phyloP scores from a whole-genome alignment of 2,797 vertebrate species.

The Leuciscus waleckii region DNA sequence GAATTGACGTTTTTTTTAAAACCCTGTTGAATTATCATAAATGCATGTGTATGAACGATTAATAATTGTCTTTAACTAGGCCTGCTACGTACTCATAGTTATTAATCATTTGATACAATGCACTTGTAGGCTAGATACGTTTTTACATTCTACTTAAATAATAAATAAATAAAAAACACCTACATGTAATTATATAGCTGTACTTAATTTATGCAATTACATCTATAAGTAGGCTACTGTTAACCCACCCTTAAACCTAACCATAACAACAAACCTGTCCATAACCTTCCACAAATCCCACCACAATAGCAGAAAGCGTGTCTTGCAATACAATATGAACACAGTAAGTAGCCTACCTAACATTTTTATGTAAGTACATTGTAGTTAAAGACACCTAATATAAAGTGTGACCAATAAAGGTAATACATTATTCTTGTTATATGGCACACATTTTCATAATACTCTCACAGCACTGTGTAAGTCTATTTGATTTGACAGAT shows the following conservation, averaged over 20 bases:
- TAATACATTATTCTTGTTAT: too few species aligned
- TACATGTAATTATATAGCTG: not conserved
- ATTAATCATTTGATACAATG: not conserved
- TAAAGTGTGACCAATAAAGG: not conserved
- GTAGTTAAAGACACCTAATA: not conserved
- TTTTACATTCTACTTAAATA: not conserved
- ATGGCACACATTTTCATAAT: too few species aligned
- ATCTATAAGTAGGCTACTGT: not conserved
- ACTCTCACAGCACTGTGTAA: not conserved
- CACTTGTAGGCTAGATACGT: not conserved
- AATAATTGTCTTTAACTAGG: not conserved
- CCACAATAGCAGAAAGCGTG: too few species aligned
- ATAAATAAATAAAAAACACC: not conserved
- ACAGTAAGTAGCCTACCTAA: not conserved
- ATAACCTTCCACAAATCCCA: not conserved
- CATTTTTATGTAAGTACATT: not conserved
- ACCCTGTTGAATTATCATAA: not conserved
- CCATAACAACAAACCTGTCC: not conserved
- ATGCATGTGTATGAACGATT: not conserved
- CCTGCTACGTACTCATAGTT: not conserved
- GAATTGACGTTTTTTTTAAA: not conserved
- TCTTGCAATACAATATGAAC: not conserved
- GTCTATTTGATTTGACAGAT: too few species aligned
- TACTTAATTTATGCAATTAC: not conserved
- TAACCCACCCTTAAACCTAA: not conserved